Evolutionary conservation across 2,797 vertebrate species (phyloP).

Genomic region (Pristis pectinata): DNA sequence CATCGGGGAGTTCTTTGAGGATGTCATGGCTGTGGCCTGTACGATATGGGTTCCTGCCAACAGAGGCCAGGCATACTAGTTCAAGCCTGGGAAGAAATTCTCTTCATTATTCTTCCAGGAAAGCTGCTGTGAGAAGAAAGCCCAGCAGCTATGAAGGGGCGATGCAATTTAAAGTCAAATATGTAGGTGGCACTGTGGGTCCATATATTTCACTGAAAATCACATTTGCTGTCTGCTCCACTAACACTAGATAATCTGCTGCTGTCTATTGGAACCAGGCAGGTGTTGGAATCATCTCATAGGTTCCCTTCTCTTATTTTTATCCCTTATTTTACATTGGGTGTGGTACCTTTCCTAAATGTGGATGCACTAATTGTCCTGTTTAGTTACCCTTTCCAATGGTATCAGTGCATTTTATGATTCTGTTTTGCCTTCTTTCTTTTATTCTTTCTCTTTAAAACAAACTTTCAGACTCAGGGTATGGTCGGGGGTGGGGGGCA

Average conservation of each 20-base stretch:
- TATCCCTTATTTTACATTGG: not conserved
- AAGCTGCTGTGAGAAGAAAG: slow-evolving; percentile 60
- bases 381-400: no score
- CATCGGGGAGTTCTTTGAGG: slow-evolving; percentile 85
- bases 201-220: slow-evolving; percentile 46
- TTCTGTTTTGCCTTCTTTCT: not conserved
- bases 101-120: slow-evolving; percentile 75
- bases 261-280: not conserved
- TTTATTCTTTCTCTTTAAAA: no score
- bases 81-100: slow-evolving; percentile 81
- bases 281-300: no score
- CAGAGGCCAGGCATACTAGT: slow-evolving; percentile 79
- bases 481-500: no score
- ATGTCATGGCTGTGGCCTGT: slow-evolving; percentile 84
- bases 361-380: not conserved
- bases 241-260: not conserved
- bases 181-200: slow-evolving; percentile 83
- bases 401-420: not conserved
- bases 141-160: slow-evolving; percentile 43
- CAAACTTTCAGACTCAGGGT: no score
- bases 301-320: not conserved
- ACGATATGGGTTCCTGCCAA: slow-evolving; percentile 93
- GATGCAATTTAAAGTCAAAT: slow-evolving; percentile 59
- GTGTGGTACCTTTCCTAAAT: not conserved
- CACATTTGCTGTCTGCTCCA: not conserved